A percentile compares a stretch with the other conserved stretches of the same genome.
These are phyloP conservation scores for Sandelia bainsii DNA, from an alignment of 2,797 vertebrate species.

Conservation along the genomic window DNA sequence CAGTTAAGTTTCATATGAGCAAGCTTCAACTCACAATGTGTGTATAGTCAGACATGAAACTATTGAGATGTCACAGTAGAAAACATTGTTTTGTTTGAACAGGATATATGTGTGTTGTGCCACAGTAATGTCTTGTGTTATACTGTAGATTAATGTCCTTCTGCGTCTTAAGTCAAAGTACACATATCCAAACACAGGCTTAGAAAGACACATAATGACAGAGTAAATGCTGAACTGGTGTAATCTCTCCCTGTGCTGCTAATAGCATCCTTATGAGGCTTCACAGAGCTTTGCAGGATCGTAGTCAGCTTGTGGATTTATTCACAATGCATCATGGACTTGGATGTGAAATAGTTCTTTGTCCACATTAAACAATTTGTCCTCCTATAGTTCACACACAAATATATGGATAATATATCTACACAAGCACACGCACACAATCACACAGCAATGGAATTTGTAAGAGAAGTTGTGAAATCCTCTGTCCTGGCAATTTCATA, in stretches of 20 bases:
- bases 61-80: conserved; percentile 59
- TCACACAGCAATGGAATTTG: conserved; percentile 14
- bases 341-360: conserved; percentile 35
- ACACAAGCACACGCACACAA: conserved; percentile 12
- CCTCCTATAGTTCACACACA: conserved; percentile 36
- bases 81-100: conserved; percentile 38
- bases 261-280: too few species aligned
- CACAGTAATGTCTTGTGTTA: conserved; percentile 9
- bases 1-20: conserved; percentile 28
- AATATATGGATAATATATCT: not conserved
- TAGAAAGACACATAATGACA: conserved; percentile 1
- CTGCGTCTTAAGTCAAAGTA: conserved; percentile 25
- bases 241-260: conserved; percentile 15
- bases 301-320: conserved; percentile 16
- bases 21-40: conserved; percentile 16
- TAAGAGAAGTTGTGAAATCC: conserved; percentile 43
- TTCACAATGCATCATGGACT: not conserved
- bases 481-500: conserved; percentile 43
- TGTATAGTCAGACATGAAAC: conserved; percentile 55
- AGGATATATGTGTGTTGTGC: conserved; percentile 1
- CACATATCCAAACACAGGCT: conserved; percentile 1
- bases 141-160: not conserved
- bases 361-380: conserved; percentile 16
- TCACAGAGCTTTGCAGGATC: conserved; percentile 18
- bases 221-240: not conserved